These are phyloP conservation scores for Myathropa florea DNA, from an alignment of 2,888 invertebrate species.

Conservation along the genomic window DNA sequence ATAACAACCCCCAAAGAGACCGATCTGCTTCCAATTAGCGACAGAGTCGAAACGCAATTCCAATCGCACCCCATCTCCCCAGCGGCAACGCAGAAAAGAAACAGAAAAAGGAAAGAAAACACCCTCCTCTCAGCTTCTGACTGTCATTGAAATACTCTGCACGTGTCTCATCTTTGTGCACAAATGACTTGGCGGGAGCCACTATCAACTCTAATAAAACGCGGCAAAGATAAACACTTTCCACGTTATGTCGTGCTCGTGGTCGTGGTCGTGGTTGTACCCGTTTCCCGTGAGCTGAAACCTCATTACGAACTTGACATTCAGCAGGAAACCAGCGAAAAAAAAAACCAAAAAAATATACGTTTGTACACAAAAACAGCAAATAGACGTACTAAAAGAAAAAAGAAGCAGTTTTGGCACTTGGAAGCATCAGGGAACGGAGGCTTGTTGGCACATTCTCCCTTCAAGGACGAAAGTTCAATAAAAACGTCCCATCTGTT, in stretches of 20 bases:
- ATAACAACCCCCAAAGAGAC: background rate
- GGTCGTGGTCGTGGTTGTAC: constrained; percentile 15
- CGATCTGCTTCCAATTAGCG: constrained; percentile 49
- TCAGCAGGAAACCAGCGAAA: background rate
- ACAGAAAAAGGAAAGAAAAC: background rate
- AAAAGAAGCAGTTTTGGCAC: background rate
- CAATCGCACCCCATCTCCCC: background rate
- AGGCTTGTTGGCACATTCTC: background rate
- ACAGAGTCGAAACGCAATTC: background rate
- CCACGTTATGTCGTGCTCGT: background rate
- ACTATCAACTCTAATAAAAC: constrained; percentile 28
- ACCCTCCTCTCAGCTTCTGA: background rate
- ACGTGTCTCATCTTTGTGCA: constrained; percentile 38
- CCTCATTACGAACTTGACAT: constrained; percentile 15
- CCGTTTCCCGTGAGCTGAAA: constrained; percentile 14
- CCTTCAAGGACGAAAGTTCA: constrained; percentile 51
- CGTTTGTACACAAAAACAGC: background rate
- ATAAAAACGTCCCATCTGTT: constrained; percentile 42
- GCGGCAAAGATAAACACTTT: constrained; percentile 41
- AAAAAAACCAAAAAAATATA: background rate
- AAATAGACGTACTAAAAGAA: background rate
- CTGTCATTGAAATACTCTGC: constrained; percentile 16
- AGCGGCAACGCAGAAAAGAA: background rate
- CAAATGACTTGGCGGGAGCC: background rate
- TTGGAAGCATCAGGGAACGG: background rate